A percentile compares a stretch with the other conserved stretches of the same genome.
phyloP scores from a whole-genome alignment of 30 jellyfish, hydroid and myxozoan species.

The Hydractinia symbiolongicarpus region DNA sequence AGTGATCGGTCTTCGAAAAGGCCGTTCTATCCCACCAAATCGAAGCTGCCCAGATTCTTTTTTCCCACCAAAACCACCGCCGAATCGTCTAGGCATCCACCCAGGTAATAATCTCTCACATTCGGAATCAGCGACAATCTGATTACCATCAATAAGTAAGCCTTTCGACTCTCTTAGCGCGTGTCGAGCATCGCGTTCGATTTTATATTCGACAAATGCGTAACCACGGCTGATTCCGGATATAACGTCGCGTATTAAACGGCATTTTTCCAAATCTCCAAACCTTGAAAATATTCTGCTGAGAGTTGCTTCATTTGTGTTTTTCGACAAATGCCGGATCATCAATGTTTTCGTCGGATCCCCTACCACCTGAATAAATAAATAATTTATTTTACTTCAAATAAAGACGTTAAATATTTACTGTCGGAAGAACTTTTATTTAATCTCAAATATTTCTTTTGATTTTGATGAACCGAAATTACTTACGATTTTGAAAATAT shows the following conservation, averaged over 20 bases:
- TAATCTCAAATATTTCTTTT: too few relatives aligned
- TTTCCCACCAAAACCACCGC: slow-evolving; percentile 98
- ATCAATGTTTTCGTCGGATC: slow-evolving; percentile 81
- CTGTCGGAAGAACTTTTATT: too few relatives aligned
- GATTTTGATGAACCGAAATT: too few relatives aligned
- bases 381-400: not conserved
- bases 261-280: slow-evolving; percentile 74
- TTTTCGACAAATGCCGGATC: slow-evolving; percentile 58
- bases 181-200: slow-evolving; percentile 78
- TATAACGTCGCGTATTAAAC: slow-evolving; percentile 71
- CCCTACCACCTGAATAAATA: slow-evolving; percentile 61
- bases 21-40: slow-evolving; percentile 96
- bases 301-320: slow-evolving; percentile 61
- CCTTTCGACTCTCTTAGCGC: slow-evolving; percentile 71
- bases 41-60: slow-evolving; percentile 97
- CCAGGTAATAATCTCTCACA: slow-evolving; percentile 75
- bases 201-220: slow-evolving; percentile 84
- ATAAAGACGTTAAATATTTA: too few relatives aligned
- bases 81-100: slow-evolving; percentile 96
- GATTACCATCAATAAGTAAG: slow-evolving; percentile 56
- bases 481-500: too few relatives aligned
- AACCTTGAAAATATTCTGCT: slow-evolving; percentile 32
- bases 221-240: slow-evolving; percentile 82
- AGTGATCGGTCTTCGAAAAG: slow-evolving; percentile 82
- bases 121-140: slow-evolving; percentile 77